Evolutionary conservation across 2,888 invertebrate species (phyloP).

Genomic region (Ochropleura plecta): DNA sequence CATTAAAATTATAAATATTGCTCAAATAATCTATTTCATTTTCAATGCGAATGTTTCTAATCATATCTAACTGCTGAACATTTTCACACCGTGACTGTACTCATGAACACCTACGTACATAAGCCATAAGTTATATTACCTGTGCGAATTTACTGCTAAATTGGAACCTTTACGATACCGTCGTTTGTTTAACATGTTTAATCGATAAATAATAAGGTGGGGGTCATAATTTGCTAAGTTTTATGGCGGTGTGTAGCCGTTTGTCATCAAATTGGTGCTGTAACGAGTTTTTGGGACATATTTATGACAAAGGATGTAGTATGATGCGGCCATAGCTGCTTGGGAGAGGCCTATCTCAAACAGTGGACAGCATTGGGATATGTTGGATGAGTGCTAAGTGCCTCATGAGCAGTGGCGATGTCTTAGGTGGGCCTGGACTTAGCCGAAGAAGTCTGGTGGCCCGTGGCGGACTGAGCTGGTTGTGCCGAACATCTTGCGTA

Average conservation of each 20-base stretch:
- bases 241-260: constrained; percentile 18
- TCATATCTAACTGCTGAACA: background rate
- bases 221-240: constrained; percentile 31
- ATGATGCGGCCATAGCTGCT: background rate
- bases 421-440: too few species aligned
- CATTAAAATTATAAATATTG: too few species aligned
- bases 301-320: constrained; percentile 1
- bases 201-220: constrained; percentile 50
- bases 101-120: background rate
- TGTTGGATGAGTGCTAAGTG: background rate
- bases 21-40: background rate
- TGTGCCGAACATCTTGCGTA: too few species aligned
- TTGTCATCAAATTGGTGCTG: constrained; percentile 2
- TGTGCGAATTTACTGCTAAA: constrained; percentile 46
- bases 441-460: too few species aligned
- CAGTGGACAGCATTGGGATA: background rate
- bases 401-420: too few species aligned
- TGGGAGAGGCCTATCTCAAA: background rate
- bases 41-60: background rate
- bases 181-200: constrained; percentile 49
- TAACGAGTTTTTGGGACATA: constrained; percentile 31
- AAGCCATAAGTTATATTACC: constrained; percentile 36
- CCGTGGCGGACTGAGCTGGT: too few species aligned
- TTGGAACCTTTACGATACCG: constrained; percentile 47
- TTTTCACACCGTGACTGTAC: constrained; percentile 13